These are phyloP conservation scores for Dorcus hopei DNA, from an alignment of 2,888 invertebrate species.

Conservation along the genomic window DNA sequence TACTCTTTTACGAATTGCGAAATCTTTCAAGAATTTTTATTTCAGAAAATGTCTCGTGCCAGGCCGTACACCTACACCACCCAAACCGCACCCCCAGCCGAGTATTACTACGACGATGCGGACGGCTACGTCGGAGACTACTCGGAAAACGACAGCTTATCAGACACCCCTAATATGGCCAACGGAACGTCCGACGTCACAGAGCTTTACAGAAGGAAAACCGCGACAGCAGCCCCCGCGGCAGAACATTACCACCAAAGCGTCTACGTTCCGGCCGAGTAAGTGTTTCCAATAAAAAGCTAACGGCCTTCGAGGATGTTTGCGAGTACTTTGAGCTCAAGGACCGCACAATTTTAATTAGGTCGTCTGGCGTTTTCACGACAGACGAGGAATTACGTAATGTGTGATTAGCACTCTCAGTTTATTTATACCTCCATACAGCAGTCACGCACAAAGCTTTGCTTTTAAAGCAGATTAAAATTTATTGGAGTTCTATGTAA, in stretches of 20 bases:
- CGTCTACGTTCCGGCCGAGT: slow-evolving; percentile 22
- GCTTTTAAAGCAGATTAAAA: too few relatives aligned
- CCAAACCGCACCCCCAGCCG: slow-evolving; percentile 3
- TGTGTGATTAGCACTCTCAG: too few relatives aligned
- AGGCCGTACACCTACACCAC: slow-evolving; percentile 13
- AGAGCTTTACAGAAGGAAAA: slow-evolving; percentile 30
- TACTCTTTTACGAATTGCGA: neutral
- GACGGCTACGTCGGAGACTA: slow-evolving; percentile 34
- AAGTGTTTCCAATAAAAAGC: slow-evolving; percentile 9
- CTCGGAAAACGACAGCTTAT: slow-evolving; percentile 31
- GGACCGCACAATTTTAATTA: too few relatives aligned
- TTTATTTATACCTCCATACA: too few relatives aligned
- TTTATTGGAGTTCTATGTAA: too few relatives aligned
- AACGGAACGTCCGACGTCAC: slow-evolving; percentile 24
- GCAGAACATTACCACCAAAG: slow-evolving; percentile 20
- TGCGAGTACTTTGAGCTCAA: too few relatives aligned
- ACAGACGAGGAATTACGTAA: too few relatives aligned
- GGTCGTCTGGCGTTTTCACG: too few relatives aligned
- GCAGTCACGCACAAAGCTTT: too few relatives aligned
- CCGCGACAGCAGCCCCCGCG: slow-evolving; percentile 4
- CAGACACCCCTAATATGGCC: slow-evolving; percentile 18
- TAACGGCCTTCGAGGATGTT: too few relatives aligned
- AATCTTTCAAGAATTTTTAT: neutral
- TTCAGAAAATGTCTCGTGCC: slow-evolving; percentile 13
- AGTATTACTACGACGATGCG: slow-evolving; percentile 31